phyloP scores from a whole-genome alignment of 2,113 vertebrate genomes.

The Daphoenositta chrysoptera region DNA sequence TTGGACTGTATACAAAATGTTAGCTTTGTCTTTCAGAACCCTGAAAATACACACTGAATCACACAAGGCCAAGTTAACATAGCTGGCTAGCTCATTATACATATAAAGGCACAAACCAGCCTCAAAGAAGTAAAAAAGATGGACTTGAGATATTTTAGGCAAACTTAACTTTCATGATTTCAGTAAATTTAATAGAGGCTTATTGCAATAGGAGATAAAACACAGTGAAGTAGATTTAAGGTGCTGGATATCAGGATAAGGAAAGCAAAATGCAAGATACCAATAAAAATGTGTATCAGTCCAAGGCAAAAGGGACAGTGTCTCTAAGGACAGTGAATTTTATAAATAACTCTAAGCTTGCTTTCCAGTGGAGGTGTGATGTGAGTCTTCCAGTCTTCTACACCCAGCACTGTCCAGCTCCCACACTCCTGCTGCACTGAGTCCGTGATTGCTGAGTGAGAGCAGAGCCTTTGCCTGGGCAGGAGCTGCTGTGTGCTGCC shows the following conservation, averaged over 20 bases:
- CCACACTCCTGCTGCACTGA: accelerated
- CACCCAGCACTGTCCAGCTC: not conserved
- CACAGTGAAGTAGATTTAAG: not conserved
- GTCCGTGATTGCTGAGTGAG: not conserved
- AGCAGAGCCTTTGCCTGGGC: not conserved
- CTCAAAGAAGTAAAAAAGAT: not conserved
- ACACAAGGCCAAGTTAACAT: not conserved
- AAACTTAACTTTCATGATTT: not conserved
- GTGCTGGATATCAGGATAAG: not conserved
- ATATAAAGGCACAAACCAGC: not conserved
- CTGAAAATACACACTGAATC: not conserved
- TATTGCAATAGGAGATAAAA: not conserved
- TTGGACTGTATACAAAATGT: not conserved
- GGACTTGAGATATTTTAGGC: not conserved
- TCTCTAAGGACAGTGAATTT: not conserved
- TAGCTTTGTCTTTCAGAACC: not conserved
- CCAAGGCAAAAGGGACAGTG: not conserved
- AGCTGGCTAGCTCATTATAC: not conserved
- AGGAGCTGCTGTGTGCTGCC: not conserved
- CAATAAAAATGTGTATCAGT: not conserved
- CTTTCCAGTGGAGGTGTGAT: not conserved
- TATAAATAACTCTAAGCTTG: not conserved
- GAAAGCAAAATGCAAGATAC: not conserved
- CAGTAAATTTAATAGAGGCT: not conserved
- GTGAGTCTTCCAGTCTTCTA: not conserved